phyloP scores from a whole-genome alignment of 23 tunicate species.

The Diplosoma virens region DNA sequence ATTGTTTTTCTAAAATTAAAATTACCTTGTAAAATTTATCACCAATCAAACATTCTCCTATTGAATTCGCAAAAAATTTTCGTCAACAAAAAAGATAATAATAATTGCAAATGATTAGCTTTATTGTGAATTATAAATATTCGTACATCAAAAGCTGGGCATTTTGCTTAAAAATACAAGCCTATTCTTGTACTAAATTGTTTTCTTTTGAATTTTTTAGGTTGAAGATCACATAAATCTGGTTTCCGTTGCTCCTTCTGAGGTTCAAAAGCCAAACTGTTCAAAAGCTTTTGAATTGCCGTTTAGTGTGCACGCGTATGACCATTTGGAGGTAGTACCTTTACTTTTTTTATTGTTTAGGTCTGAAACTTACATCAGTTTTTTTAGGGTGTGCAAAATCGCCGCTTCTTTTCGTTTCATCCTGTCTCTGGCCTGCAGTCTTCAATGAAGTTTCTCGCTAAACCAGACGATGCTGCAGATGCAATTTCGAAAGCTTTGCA shows the following conservation, averaged over 20 bases:
- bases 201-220: too few species aligned
- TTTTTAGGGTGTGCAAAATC: conserved; percentile 71
- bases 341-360: too few species aligned
- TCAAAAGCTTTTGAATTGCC: conserved; percentile 43
- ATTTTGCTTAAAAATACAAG: too few species aligned
- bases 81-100: too few species aligned
- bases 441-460: conserved; percentile 56
- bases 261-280: conserved; percentile 55
- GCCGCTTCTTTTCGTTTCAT: conserved; percentile 31
- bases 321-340: conserved; percentile 87
- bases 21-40: too few species aligned
- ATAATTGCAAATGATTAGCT: too few species aligned
- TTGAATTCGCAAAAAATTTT: too few species aligned
- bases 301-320: conserved; percentile 74
- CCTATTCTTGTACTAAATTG: too few species aligned
- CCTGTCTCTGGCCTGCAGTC: conserved; percentile 58
- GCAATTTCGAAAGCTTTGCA: conserved; percentile 66
- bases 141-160: too few species aligned
- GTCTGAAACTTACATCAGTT: background rate
- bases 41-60: too few species aligned
- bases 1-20: too few species aligned
- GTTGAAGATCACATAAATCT: conserved; percentile 53
- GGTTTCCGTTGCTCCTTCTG: background rate
- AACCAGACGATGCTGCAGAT: conserved; percentile 50
- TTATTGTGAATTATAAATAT: too few species aligned